These are phyloP conservation scores for Meliscaeva auricollis DNA, from an alignment of 2,888 invertebrate species.

Conservation along the genomic window DNA sequence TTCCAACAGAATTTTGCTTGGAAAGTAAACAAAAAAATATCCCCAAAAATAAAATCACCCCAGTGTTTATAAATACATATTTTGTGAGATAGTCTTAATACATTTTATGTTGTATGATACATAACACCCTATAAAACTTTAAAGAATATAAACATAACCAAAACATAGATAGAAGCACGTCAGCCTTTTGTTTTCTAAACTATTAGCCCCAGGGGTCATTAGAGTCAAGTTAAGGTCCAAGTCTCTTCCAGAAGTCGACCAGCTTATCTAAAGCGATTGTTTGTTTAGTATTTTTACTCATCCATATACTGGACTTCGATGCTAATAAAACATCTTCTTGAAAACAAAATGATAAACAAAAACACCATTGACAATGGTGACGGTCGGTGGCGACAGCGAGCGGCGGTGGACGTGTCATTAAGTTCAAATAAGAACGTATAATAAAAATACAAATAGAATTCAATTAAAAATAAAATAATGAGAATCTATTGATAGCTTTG, in stretches of 20 bases:
- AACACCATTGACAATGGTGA: background rate
- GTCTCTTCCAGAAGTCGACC: background rate
- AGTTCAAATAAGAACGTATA: background rate
- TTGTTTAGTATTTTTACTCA: background rate
- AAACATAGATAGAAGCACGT: no score
- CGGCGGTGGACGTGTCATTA: background rate
- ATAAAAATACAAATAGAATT: background rate
- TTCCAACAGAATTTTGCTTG: no score
- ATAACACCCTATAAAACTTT: no score
- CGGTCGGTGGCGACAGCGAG: background rate
- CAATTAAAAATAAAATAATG: background rate
- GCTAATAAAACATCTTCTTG: slow-evolving; percentile 5
- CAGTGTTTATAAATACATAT: no score
- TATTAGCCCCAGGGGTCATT: background rate
- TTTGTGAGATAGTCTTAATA: no score
- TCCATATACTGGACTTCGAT: slow-evolving; percentile 26
- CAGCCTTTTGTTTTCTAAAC: background rate
- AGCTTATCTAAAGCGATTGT: slow-evolving; percentile 14
- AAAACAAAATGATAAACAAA: slow-evolving; percentile 21
- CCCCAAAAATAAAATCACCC: no score
- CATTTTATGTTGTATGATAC: no score
- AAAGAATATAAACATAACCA: no score
- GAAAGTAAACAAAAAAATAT: no score
- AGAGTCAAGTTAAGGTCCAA: slow-evolving; percentile 4
- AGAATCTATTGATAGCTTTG: background rate